These are phyloP conservation scores for Campoletis raptor DNA, from an alignment of 2,888 invertebrate genomes.

Conservation along the genomic window DNA sequence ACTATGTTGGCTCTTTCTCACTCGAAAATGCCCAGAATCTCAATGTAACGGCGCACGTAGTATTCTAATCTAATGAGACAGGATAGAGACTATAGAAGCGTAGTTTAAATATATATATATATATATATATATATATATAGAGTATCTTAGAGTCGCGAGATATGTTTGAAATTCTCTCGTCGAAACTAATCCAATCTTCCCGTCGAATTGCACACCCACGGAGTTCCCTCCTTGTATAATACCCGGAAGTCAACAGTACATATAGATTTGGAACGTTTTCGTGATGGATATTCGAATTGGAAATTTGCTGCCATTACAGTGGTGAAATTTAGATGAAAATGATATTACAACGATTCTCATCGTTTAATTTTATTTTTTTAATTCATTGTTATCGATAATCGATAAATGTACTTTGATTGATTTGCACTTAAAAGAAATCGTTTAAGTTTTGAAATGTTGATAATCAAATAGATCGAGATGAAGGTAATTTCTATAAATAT, in stretches of 20 bases:
- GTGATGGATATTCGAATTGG: conserved; percentile 26
- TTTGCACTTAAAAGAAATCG: background rate
- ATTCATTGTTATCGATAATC: too few relatives aligned
- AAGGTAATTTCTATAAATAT: background rate
- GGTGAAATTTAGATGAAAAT: background rate
- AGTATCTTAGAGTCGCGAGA: conserved; percentile 31
- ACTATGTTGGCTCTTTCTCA: conserved; percentile 43
- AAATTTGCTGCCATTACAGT: conserved; percentile 7
- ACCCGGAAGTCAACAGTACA: conserved; percentile 32
- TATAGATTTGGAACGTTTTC: conserved; percentile 21
- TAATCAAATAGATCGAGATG: background rate
- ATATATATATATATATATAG: background rate
- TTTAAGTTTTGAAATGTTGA: background rate
- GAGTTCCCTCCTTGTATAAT: conserved; percentile 42
- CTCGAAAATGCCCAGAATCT: conserved; percentile 51
- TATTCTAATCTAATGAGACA: conserved; percentile 61
- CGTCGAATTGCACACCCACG: conserved; percentile 39
- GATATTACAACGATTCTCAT: conserved; percentile 8
- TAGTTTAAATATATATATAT: background rate
- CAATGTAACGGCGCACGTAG: conserved; percentile 52
- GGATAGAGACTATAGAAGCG: conserved; percentile 11
- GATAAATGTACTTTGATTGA: too few relatives aligned
- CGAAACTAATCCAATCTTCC: conserved; percentile 68
- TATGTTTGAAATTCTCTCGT: conserved; percentile 66
- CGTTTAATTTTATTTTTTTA: background rate